These are phyloP conservation scores for Pinna nobilis DNA, from an alignment of 1,140 invertebrate species.

Conservation along the genomic window DNA sequence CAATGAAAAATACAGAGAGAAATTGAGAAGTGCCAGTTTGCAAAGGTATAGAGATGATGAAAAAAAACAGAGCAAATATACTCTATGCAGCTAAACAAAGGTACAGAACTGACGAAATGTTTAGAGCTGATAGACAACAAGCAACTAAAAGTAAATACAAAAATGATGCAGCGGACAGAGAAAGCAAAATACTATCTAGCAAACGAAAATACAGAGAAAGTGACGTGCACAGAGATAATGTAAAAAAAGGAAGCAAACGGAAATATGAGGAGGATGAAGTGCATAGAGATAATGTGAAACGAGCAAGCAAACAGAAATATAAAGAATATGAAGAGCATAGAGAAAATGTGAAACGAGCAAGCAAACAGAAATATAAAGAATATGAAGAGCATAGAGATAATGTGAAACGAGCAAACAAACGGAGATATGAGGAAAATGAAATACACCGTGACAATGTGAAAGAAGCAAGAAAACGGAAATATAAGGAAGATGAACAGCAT, in stretches of 20 bases:
- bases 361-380: conserved; percentile 14
- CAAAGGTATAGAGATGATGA: background rate
- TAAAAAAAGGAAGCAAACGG: background rate
- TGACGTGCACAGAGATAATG: background rate
- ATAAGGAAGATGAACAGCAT: background rate
- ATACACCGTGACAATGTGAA: conserved; percentile 8
- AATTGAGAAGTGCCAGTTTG: background rate
- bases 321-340: background rate
- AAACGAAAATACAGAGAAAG: background rate
- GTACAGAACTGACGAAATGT: background rate
- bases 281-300: conserved; percentile 8
- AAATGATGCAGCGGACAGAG: background rate
- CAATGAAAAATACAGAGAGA: conserved; percentile 6
- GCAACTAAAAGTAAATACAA: conserved; percentile 13
- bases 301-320: conserved; percentile 15
- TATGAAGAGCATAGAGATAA: background rate
- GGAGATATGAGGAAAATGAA: conserved; percentile 2
- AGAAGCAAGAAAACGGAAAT: conserved; percentile 5
- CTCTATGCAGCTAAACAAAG: background rate
- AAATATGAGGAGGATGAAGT: conserved; percentile 5
- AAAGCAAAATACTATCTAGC: background rate
- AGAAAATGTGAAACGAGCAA: background rate
- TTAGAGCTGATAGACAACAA: background rate
- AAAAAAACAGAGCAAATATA: background rate
- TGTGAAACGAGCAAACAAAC: background rate